These are phyloP conservation scores for Drosophila subsilvestris DNA, from an alignment of 2,888 invertebrate genomes.

Conservation along the genomic window DNA sequence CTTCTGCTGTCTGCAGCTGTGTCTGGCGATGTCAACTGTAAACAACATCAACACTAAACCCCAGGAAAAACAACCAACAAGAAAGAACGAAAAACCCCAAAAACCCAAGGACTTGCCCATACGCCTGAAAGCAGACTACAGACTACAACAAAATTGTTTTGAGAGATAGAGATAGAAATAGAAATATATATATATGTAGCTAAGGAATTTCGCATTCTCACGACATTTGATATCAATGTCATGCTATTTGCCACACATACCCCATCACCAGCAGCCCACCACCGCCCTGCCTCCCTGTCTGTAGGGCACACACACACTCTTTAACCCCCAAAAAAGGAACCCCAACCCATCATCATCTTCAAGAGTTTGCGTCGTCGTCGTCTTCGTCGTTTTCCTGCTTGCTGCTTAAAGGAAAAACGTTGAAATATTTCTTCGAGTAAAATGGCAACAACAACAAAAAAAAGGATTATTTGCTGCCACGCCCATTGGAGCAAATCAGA, in stretches of 20 bases:
- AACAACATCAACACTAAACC: conserved; percentile 64
- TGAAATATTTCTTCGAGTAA: conserved; percentile 50
- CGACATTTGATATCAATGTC: conserved; percentile 79
- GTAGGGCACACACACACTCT: neutral
- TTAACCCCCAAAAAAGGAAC: neutral
- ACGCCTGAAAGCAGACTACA: conserved; percentile 14
- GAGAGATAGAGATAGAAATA: conserved; percentile 16
- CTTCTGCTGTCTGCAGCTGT: conserved; percentile 68
- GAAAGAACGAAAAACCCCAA: conserved; percentile 41
- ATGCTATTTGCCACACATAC: conserved; percentile 61
- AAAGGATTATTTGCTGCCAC: conserved; percentile 68
- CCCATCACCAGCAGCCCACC: no score
- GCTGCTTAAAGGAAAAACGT: conserved; percentile 64
- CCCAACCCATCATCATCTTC: conserved; percentile 41
- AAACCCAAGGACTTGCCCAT: conserved; percentile 6
- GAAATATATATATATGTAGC: conserved; percentile 5
- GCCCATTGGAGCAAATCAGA: conserved; percentile 41
- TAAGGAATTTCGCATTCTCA: conserved; percentile 46
- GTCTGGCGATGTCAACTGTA: conserved; percentile 77
- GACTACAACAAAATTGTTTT: conserved; percentile 48
- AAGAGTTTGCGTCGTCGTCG: conserved; percentile 31
- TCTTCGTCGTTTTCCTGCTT: conserved; percentile 14
- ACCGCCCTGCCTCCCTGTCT: no score
- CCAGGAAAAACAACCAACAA: conserved; percentile 23
- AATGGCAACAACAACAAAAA: conserved; percentile 22